These are phyloP conservation scores for Morelia viridis DNA, from an alignment of 2,797 vertebrate genomes.

Conservation along the genomic window DNA sequence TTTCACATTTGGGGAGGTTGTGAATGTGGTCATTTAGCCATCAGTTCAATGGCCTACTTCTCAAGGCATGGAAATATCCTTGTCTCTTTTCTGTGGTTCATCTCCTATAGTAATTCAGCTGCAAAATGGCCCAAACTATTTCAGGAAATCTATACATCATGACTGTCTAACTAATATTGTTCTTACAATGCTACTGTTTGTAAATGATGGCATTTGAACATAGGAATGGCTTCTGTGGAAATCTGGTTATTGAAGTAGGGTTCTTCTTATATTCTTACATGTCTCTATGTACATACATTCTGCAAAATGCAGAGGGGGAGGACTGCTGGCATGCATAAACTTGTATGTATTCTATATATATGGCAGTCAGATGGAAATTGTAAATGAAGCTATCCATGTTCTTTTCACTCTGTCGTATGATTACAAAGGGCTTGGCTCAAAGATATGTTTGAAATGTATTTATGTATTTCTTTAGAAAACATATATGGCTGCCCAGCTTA, in stretches of 20 bases:
- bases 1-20: not conserved
- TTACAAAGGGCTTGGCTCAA: not conserved
- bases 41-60: not conserved
- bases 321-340: not conserved
- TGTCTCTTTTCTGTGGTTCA: not conserved
- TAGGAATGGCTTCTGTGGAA: not conserved
- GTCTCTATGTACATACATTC: not conserved
- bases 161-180: not conserved
- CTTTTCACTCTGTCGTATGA: not conserved
- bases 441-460: not conserved
- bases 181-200: not conserved
- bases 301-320: not conserved
- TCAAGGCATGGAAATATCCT: too few relatives aligned
- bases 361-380: not conserved
- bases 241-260: not conserved
- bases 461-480: not conserved
- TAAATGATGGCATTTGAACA: not conserved
- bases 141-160: not conserved
- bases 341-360: not conserved
- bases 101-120: not conserved
- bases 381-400: not conserved
- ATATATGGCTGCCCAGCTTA: not conserved
- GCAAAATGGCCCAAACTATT: not conserved
- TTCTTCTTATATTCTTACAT: not conserved
- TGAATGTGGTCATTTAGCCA: not conserved